These are phyloP conservation scores for Galeruca laticollis DNA, from an alignment of 2,888 invertebrate genomes.

Conservation along the genomic window DNA sequence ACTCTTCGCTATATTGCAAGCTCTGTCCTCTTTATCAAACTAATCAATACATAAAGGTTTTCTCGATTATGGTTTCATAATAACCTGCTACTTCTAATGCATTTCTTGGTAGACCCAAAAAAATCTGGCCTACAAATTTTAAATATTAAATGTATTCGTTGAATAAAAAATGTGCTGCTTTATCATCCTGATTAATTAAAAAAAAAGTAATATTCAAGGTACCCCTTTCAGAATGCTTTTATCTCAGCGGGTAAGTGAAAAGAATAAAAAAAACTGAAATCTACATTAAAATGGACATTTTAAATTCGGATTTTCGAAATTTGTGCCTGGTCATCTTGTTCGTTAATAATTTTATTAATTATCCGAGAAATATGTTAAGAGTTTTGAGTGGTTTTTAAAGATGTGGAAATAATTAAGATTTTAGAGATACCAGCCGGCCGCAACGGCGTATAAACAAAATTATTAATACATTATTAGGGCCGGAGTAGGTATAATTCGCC, in stretches of 20 bases:
- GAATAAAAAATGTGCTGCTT: background rate
- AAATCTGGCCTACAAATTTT: background rate
- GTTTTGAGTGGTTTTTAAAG: background rate
- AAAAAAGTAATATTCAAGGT: slow-evolving; percentile 9
- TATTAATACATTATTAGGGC: background rate
- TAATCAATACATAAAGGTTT: too few relatives aligned
- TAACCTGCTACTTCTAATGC: too few relatives aligned
- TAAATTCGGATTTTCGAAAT: slow-evolving; percentile 3
- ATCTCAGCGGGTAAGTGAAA: slow-evolving; percentile 7
- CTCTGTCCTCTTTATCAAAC: too few relatives aligned
- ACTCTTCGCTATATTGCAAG: too few relatives aligned
- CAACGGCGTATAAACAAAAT: background rate
- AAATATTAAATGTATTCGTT: background rate
- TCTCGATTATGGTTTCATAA: too few relatives aligned
- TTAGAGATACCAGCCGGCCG: background rate
- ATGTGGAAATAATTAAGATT: slow-evolving; percentile 17
- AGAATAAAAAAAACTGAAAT: slow-evolving; percentile 10
- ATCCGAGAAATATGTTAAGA: slow-evolving; percentile 6
- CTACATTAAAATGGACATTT: slow-evolving; percentile 11
- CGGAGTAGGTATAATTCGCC: too few relatives aligned
- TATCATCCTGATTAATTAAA: slow-evolving; percentile 13
- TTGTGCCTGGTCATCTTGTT: slow-evolving; percentile 8
- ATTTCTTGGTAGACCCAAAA: background rate
- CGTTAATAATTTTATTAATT: slow-evolving; percentile 10
- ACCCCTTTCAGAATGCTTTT: slow-evolving; percentile 19